phyloP scores from a whole-genome alignment of 2,113 vertebrate species.

The Semicossyphus pulcher region DNA sequence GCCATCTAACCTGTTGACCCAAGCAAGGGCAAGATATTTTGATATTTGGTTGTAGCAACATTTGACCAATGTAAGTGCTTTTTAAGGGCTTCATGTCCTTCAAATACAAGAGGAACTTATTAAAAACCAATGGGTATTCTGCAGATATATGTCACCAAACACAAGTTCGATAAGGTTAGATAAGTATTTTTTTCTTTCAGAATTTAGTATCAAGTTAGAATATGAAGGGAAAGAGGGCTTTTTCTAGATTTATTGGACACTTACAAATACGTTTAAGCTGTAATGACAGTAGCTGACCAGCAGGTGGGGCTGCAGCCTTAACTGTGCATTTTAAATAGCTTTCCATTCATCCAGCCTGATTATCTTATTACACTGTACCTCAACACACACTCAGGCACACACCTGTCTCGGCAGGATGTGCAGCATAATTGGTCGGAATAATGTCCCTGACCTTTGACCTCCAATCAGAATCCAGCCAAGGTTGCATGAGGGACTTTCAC shows the following conservation, averaged over 20 bases:
- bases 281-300: constrained; percentile 37
- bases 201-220: background rate
- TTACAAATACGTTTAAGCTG: background rate
- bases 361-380: background rate
- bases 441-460: constrained; percentile 19
- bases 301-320: constrained; percentile 33
- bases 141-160: background rate
- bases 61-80: background rate
- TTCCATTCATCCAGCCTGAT: background rate
- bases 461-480: constrained; percentile 15
- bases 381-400: background rate
- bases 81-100: background rate
- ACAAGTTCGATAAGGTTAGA: background rate
- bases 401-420: constrained; percentile 2
- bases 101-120: background rate
- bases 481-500: background rate
- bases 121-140: background rate
- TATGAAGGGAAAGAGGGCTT: background rate
- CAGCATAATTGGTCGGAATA: background rate
- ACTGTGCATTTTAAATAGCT: background rate
- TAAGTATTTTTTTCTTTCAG: background rate
- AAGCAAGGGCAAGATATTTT: background rate
- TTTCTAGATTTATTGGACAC: background rate
- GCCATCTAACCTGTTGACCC: background rate
- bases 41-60: background rate